Base-by-base conservation (phyloP, 2,797 vertebrate genomes). In the Sphenodon punctatus region DNA sequence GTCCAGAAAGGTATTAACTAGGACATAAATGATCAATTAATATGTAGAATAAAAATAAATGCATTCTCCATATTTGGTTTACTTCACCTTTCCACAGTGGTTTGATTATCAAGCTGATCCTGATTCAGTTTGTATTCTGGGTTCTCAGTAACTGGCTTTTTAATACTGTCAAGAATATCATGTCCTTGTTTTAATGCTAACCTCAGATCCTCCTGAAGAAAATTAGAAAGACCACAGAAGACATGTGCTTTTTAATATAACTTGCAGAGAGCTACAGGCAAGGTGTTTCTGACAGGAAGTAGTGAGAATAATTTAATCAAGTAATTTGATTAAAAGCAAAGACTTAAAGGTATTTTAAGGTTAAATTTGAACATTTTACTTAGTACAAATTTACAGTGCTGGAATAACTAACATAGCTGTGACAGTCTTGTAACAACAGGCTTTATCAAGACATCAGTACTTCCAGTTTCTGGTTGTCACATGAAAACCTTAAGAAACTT, bases 31-130 rank as follows among this genome's bases (percentile, higher is more conserved):
- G 56, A 5, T 5, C 10, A 14, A 39, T 0, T 8, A 78, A 80
- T 43, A 3, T 5, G 1, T 43, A 78, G 41, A 75, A 75, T 76
- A 81, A 30, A 59, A 73, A 19, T 38, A 14, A 38, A 30, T 22
- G 38, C 5, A n/a, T 2, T 10, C 63, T 75, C 3, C 38, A 75
- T 49, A 53, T 48, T 73, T 78, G 2, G 6, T 13, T 66, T 12
- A 45, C 64, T 95, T 94, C 83, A 99, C 98, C 98, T 97, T 91
- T 98, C 97, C 78, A 99, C 97, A 0, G 98, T 99, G 27, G 96
- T 96, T 90, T 98, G 95, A 90, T 97, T 99, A 94, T 99, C 98
- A 87, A 97, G 91, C 87, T 99, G 98, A 78, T 98, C 98, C 92
- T 98, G 97, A 95, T 97, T 99, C 95, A 98, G 96, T 89, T 93